A percentile compares a stretch with the other conserved stretches of the same genome.
phyloP scores from a whole-genome alignment of 2,888 invertebrate genomes.

The Slavum lentiscoides region DNA sequence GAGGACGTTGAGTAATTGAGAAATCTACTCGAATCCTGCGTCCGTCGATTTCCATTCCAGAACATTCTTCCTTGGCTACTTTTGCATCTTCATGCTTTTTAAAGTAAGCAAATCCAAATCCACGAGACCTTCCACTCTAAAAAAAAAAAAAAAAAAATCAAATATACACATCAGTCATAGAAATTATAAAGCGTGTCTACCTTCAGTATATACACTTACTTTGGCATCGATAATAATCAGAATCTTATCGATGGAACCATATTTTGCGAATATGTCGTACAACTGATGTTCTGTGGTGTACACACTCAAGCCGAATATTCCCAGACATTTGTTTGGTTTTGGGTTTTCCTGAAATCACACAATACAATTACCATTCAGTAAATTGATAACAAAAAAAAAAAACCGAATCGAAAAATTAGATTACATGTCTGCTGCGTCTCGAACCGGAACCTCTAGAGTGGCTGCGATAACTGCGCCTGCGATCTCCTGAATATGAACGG shows the following conservation, averaged over 20 bases:
- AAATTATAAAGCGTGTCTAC: background rate
- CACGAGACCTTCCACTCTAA: slow-evolving; percentile 79
- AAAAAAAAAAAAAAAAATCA: background rate
- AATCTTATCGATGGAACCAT: slow-evolving; percentile 87
- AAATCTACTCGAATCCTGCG: slow-evolving; percentile 91
- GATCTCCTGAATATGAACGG: slow-evolving; percentile 52
- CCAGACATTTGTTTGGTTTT: slow-evolving; percentile 84
- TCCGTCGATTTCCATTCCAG: slow-evolving; percentile 92
- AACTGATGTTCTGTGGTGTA: slow-evolving; percentile 91
- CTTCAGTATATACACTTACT: slow-evolving; percentile 62
- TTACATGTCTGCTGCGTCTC: slow-evolving; percentile 51
- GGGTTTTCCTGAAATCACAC: slow-evolving; percentile 70
- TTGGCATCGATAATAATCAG: slow-evolving; percentile 96
- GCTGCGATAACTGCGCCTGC: slow-evolving; percentile 50
- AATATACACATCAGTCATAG: background rate
- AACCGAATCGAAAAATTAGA: background rate
- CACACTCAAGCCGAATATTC: slow-evolving; percentile 91
- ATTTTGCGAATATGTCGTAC: slow-evolving; percentile 88
- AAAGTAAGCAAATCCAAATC: slow-evolving; percentile 96
- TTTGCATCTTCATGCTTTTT: slow-evolving; percentile 85
- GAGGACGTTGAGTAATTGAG: slow-evolving; percentile 93
- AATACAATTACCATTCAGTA: background rate
- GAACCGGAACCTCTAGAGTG: slow-evolving; percentile 49
- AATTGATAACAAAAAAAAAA: background rate
- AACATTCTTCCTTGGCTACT: slow-evolving; percentile 89